phyloP scores from a whole-genome alignment of 2,888 invertebrate genomes.

The Mimumesa dahlbomi region DNA sequence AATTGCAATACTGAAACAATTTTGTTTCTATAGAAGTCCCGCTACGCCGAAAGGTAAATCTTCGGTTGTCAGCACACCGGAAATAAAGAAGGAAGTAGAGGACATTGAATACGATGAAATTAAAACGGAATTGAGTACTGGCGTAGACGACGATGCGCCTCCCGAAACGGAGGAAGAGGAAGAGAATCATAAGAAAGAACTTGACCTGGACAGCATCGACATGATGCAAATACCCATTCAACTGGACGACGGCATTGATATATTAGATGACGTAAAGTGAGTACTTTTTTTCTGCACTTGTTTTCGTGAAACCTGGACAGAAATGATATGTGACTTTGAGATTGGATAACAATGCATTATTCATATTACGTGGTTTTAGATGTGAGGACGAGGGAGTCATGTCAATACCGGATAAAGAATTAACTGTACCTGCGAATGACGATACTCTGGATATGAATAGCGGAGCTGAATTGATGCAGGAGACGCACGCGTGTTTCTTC shows the following conservation, averaged over 20 bases:
- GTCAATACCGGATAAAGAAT: constrained; percentile 74
- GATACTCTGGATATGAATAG: constrained; percentile 74
- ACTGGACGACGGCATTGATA: constrained; percentile 84
- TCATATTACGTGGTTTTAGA: constrained; percentile 40
- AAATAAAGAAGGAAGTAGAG: constrained; percentile 76
- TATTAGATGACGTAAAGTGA: constrained; percentile 81
- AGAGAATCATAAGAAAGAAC: constrained; percentile 73
- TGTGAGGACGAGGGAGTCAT: constrained; percentile 74
- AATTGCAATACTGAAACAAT: too few species aligned
- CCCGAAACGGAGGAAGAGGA: constrained; percentile 73
- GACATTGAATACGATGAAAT: constrained; percentile 75
- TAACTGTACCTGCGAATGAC: constrained; percentile 61
- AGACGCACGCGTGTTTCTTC: constrained; percentile 92
- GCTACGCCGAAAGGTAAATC: constrained; percentile 64
- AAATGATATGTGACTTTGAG: too few species aligned
- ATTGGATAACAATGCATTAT: too few species aligned
- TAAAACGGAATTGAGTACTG: constrained; percentile 66
- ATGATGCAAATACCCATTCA: constrained; percentile 91
- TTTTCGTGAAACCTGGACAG: too few species aligned
- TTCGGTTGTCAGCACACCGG: constrained; percentile 61
- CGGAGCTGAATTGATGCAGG: constrained; percentile 86
- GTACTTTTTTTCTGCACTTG: constrained; percentile 40
- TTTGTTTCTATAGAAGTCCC: constrained; percentile 67
- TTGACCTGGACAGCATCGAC: constrained; percentile 84
- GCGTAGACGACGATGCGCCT: constrained; percentile 62